Conservation (phyloP, 2,888 invertebrate species). For the Eupithecia subumbrata region DNA sequence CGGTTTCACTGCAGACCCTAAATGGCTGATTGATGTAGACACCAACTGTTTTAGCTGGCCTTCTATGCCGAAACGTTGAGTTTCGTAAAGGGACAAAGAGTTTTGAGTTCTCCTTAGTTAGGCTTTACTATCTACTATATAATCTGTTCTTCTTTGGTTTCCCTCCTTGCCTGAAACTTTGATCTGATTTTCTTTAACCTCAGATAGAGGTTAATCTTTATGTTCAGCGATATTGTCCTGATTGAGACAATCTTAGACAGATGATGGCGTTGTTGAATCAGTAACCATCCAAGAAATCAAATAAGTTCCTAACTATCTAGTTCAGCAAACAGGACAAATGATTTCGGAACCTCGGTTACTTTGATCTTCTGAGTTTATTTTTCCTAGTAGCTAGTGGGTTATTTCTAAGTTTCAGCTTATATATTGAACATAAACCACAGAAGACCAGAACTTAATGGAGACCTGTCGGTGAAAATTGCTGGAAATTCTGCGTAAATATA, state of each 20-base stretch:
- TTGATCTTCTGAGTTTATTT: not conserved
- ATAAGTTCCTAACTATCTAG: too few relatives aligned
- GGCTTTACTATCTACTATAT: too few relatives aligned
- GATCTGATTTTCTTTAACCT: not conserved
- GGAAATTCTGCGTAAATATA: not conserved
- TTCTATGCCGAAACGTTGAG: not conserved
- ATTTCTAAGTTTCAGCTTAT: not conserved
- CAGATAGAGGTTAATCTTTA: not conserved
- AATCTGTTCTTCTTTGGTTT: not conserved
- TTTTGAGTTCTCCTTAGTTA: not conserved
- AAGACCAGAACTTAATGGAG: not conserved
- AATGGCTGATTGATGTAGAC: conserved; percentile 40
- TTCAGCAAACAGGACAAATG: not conserved
- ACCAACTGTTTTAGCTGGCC: not conserved
- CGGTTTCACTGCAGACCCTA: conserved; percentile 59
- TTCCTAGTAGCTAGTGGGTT: too few relatives aligned
- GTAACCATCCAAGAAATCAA: too few relatives aligned
- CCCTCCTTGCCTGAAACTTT: not conserved
- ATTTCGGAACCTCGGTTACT: not conserved
- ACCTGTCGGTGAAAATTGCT: not conserved
- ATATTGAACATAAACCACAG: not conserved
- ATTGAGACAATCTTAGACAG: not conserved
- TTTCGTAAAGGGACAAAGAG: not conserved
- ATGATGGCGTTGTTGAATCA: not conserved
- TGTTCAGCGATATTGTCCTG: not conserved